phyloP scores from a whole-genome alignment of 1,140 invertebrate species.

The Sitobion miscanthi region DNA sequence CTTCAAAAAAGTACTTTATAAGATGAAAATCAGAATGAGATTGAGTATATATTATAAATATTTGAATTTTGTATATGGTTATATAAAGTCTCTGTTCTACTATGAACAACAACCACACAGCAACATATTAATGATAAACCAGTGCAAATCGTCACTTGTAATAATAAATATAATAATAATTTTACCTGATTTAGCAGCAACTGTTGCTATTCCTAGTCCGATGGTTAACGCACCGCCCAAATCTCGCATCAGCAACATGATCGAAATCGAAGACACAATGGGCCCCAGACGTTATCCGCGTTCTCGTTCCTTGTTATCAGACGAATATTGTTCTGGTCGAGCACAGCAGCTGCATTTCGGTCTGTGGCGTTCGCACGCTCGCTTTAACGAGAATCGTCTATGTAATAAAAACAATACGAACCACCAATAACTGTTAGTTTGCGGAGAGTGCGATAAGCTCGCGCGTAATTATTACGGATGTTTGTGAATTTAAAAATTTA shows the following conservation, averaged over 20 bases:
- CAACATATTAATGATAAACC: not conserved
- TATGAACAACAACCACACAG: not conserved
- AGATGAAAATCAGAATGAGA: not conserved
- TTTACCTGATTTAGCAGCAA: constrained; percentile 46
- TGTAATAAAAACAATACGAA: not conserved
- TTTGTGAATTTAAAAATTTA: not conserved
- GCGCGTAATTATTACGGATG: not conserved
- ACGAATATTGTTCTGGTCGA: too few species aligned
- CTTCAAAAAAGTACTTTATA: not conserved
- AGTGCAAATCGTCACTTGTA: not conserved
- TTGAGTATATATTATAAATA: not conserved
- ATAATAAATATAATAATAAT: not conserved
- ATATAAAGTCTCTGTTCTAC: not conserved
- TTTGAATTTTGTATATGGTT: not conserved
- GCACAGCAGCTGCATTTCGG: not conserved
- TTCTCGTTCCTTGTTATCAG: not conserved
- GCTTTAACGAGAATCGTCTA: not conserved
- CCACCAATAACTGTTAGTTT: not conserved
- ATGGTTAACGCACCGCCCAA: constrained; percentile 30
- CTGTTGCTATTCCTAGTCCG: constrained; percentile 39
- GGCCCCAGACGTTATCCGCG: not conserved
- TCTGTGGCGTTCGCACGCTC: not conserved
- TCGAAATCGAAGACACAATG: not conserved
- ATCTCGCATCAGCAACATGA: constrained; percentile 32
- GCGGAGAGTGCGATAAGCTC: not conserved